Evolutionary conservation across 2,888 invertebrate genomes (phyloP), one percentile per base, ranked within the genome.

Genomic region (Sminthurides aquaticus): DNA sequence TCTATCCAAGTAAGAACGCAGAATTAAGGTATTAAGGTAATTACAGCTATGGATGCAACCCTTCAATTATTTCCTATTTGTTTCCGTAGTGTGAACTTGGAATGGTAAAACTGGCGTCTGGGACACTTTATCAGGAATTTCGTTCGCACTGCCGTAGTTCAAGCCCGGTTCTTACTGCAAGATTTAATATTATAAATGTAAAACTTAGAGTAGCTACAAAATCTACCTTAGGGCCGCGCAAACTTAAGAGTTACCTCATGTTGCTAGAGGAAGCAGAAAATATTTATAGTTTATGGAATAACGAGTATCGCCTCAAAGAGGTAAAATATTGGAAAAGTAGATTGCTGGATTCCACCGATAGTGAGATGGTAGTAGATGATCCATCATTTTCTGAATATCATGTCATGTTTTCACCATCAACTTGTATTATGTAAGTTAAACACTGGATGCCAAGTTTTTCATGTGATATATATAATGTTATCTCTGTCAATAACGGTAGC

Each of bases 101-200:
- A 25, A 26, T 72, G 43, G 55, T 60, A 11, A 62, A 59, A 27
- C 66, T 66, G 22, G 70, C 68, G 0, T 57, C 60, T n/a, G 59
- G 64, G 49, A 72, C 71, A 5, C 62, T 72, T 2, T 64, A 69
- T 27, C 55, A 68, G 49, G 68, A 70, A 11, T 62, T 72, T 61
- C 64, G 70, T 11, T 60, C 68, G 2, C 63, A 60, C n/a, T 66
- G 68, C 20, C 61, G 72, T 24, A 62, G 67, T 34, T 63, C 64
- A 22, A 67, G 66, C 60, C 69, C 71, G 3, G 59, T 65, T 56
- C 43, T 72, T 18, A 62, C 64, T 54, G 68, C 67, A 3, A 57
- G 68, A 28, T 54, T 67, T 24, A 67, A 66, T 26, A 49, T 72
- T 20, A 60, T 69, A 0, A 69, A 60, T 11, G 63, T 67, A 15